A percentile compares a stretch with the other conserved stretches of the same genome.
Conservation (phyloP, 2,113 vertebrate species). For the Leiothrix lutea region DNA sequence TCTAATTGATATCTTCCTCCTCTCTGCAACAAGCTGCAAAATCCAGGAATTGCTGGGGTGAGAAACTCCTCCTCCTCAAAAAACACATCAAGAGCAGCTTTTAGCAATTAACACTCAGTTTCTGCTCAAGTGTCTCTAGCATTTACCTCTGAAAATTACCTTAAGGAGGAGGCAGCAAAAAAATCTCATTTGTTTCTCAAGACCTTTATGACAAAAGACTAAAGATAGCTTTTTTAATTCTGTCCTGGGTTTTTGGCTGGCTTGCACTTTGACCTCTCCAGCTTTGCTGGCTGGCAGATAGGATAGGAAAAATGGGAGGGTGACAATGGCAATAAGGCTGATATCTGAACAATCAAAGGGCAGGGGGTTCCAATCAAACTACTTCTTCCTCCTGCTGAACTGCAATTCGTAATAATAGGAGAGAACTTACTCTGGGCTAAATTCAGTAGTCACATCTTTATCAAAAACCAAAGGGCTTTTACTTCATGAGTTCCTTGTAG, state of each 20-base stretch:
- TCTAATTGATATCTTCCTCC: conserved; percentile 30
- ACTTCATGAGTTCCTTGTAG: not conserved
- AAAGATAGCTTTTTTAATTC: not conserved
- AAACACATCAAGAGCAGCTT: not conserved
- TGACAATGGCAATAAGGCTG: not conserved
- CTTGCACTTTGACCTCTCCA: not conserved
- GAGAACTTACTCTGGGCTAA: not conserved
- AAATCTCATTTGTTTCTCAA: not conserved
- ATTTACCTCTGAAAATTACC: not conserved
- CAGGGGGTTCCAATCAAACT: not conserved
- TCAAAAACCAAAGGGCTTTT: not conserved
- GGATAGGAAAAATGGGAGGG: not conserved
- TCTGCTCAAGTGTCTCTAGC: not conserved
- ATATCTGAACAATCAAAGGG: not conserved
- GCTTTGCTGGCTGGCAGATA: not conserved
- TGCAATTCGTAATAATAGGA: not conserved
- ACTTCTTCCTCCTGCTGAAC: not conserved
- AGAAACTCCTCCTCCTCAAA: not conserved
- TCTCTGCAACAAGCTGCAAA: not conserved
- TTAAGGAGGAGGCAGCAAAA: not conserved
- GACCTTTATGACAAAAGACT: not conserved
- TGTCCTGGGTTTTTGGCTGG: not conserved
- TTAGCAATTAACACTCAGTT: not conserved
- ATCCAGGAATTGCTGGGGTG: not conserved
- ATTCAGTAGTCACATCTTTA: not conserved